Evolutionary conservation across 2,113 vertebrate species (phyloP).

Genomic region (Oreotrochilus melanogaster): DNA sequence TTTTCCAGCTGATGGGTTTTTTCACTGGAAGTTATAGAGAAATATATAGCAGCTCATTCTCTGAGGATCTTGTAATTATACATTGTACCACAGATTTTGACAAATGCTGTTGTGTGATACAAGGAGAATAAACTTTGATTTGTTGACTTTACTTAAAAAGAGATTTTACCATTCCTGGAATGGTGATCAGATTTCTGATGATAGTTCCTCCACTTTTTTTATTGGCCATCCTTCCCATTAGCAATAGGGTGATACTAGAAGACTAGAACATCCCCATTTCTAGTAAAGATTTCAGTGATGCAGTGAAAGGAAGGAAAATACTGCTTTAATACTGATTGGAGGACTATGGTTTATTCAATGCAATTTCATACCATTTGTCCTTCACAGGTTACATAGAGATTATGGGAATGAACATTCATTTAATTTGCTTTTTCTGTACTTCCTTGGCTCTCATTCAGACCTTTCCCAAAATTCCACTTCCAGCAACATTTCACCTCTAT

Average conservation of each 20-base stretch:
- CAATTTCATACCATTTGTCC: background rate
- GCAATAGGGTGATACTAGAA: background rate
- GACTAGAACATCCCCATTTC: background rate
- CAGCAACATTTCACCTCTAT: background rate
- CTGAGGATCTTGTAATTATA: background rate
- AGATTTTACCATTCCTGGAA: background rate
- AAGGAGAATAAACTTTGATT: background rate
- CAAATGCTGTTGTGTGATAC: background rate
- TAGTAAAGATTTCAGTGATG: background rate
- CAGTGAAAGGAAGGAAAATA: background rate
- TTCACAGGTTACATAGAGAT: background rate
- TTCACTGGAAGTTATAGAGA: background rate
- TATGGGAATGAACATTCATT: background rate
- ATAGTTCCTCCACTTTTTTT: background rate
- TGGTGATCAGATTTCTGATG: background rate
- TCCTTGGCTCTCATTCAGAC: background rate
- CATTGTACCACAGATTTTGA: background rate
- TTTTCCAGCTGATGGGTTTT: background rate
- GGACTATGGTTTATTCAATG: background rate
- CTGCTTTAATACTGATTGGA: background rate
- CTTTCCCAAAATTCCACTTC: background rate
- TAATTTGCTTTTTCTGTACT: background rate
- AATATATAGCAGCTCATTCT: background rate
- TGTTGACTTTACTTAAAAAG: background rate
- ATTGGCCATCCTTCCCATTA: background rate